Base-by-base conservation (phyloP, 2,888 invertebrate genomes). In the Polyommatus iphigenia region DNA sequence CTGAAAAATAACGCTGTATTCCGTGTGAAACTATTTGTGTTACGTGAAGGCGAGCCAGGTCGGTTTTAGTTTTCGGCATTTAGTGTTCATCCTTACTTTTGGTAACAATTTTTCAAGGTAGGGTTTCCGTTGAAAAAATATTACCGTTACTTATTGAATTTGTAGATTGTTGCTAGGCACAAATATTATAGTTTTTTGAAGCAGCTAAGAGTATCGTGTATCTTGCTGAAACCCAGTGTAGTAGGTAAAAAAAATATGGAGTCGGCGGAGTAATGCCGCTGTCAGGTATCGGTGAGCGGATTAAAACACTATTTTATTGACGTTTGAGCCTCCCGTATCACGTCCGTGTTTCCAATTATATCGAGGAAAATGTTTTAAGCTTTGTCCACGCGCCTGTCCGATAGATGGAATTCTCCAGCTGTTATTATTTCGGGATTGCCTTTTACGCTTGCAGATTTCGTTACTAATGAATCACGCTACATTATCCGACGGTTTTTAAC, bases 241-340 rank as follows among this genome's bases (percentile, higher is more conserved):
- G 46, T n/a, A 18, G 54, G 83, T 85, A 84, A 85, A 85, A 84
- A 86, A 80, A 78, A 82, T 82, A 85, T 84, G 86, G 83, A 82
- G 85, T 83, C 81, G 85, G 84, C 85, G 86, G 86, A 88, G 83
- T 91, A 91, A 92, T 91, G 91, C 90, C 90, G 88, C 88, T 88
- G 86, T 86, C 90, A 90, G 91, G 88, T 89, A 91, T 91, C 90
- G 91, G 91, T 90, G 90, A 86, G 86, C 84, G 92, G 92, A 92
- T 93, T 92, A 92, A 91, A 91, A 91, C 90, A 90, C 89, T 87
- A 88, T 90, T 92, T 89, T 87, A 89, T 87, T 90, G 91, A 90
- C 89, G 86, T 86, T 89, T 87, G 87, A 88, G 86, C 87, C 84
- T 82, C 83, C 82, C 83, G 85, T 87, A 88, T 88, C 86, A 87